phyloP scores from a whole-genome alignment of 2,113 vertebrate species.

The Ochotona princeps region DNA sequence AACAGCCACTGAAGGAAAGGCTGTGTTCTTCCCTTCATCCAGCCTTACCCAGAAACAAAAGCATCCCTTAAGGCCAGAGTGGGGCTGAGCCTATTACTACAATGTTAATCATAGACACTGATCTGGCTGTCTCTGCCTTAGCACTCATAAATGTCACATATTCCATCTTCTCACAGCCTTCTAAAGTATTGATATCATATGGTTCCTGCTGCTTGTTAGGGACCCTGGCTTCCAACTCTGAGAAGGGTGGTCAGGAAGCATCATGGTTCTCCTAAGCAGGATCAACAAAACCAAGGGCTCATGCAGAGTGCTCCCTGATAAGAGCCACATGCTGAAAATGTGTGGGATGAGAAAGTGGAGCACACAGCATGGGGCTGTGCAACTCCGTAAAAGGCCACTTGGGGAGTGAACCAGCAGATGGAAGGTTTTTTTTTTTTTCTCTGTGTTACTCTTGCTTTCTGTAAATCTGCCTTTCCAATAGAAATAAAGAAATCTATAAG shows the following conservation, averaged over 20 bases:
- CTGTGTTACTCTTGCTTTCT: too few relatives aligned
- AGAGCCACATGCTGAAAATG: constrained; percentile 53
- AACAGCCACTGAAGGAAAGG: not conserved
- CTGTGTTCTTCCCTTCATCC: not conserved
- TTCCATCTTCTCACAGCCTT: not conserved
- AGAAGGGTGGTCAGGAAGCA: not conserved
- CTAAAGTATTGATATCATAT: not conserved
- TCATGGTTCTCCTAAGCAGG: constrained; percentile 22
- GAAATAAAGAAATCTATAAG: too few relatives aligned
- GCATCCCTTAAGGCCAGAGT: not conserved
- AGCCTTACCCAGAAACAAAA: not conserved
- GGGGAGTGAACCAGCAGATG: too few relatives aligned
- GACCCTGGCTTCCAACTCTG: not conserved
- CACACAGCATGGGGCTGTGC: not conserved
- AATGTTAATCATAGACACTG: not conserved
- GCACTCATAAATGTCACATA: not conserved
- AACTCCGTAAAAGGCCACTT: too few relatives aligned
- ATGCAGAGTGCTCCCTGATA: constrained; percentile 38
- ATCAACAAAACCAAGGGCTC: constrained; percentile 35
- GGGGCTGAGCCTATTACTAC: not conserved
- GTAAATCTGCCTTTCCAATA: too few relatives aligned
- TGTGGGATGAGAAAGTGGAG: constrained; percentile 48
- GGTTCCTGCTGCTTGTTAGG: not conserved
- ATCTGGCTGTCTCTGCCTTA: not conserved
- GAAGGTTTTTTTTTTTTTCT: too few relatives aligned